Evolutionary conservation across 1,140 invertebrate species (phyloP).

Genomic region (Drosophila malerkotliana): DNA sequence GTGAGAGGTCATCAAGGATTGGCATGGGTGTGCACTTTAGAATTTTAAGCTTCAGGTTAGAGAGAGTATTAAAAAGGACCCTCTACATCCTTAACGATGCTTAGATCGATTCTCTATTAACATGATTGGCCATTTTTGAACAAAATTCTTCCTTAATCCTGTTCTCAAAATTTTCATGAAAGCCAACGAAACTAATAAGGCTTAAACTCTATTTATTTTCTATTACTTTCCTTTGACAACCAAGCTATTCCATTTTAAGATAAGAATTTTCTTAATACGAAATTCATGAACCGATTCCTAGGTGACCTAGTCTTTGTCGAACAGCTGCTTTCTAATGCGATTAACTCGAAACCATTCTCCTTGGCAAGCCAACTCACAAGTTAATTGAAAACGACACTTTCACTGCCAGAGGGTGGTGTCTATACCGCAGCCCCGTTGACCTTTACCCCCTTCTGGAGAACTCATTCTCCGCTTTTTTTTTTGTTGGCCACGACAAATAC

Average conservation of each 20-base stretch:
- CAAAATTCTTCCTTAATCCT: too few species aligned
- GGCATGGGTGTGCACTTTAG: background rate
- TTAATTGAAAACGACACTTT: conserved; percentile 62
- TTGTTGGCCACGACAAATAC: conserved; percentile 18
- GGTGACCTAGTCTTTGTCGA: conserved; percentile 14
- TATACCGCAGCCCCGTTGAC: background rate
- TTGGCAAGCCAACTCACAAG: conserved; percentile 17
- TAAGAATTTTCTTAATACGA: background rate
- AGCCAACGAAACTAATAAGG: background rate
- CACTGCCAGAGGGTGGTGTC: conserved; percentile 22
- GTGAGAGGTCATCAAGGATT: conserved; percentile 9
- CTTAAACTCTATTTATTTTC: background rate
- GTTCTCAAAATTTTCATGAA: background rate
- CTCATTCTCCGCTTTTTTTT: conserved; percentile 8
- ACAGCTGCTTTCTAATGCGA: conserved; percentile 48
- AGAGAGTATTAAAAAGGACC: too few species aligned
- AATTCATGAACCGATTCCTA: background rate
- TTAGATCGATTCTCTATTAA: too few species aligned
- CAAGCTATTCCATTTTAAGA: conserved; percentile 4
- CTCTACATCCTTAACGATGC: background rate
- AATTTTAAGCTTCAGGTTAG: too few species aligned
- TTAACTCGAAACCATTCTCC: conserved; percentile 25
- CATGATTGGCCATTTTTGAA: too few species aligned
- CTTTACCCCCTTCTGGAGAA: background rate
- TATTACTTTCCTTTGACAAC: background rate